Evolutionary conservation across 1,140 invertebrate genomes (phyloP), one percentile per base, ranked within the genome.

Genomic region (Meteorus sp.): DNA sequence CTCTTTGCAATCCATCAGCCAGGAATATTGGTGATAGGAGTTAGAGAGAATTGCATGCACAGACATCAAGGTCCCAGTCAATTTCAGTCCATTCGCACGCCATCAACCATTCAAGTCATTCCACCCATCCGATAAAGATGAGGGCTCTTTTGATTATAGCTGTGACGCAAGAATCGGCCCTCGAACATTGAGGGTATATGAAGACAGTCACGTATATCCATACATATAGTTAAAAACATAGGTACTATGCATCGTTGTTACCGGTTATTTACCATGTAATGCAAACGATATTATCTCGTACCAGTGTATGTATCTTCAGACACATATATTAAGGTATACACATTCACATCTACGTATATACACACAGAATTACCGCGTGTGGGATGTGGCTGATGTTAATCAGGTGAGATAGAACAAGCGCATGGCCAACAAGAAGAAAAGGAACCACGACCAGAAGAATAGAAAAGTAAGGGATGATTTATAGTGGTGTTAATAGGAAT

Each of bases 1-100:
- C 61, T 61, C 68, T 73, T 69, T 72, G 66, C 68, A 71, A 68
- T 67, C 63, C 57, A 51, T 47, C 62, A 50, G 64, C 70, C 66
- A 60, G 71, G 66, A 72, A 65, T 65, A 67, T 64, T 53, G 63
- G 58, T 60, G 58, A 63, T 61, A 50, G 66, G 53, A 55, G 63
- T 67, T 68, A 69, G 65, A 58, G 58, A 17, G 37, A 57, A 67
- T 70, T 68, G 68, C 69, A 70, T 70, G 70, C 63, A n/a, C n/a
- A 43, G 50, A 35, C 48, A 53, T 19, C 43, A 58, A 56, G 55
- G 66, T 56, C 62, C 64, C 62, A 65, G 60, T 65, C 59, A 53
- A 64, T 56, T 61, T 65, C 62, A 65, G 60, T 65, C 59, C 50
- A 60, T 54, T 61, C 52, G 64, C 70, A 71, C 67, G 69, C 69